A percentile compares a stretch with the other conserved stretches of the same genome.
Conservation (phyloP, 92 coral and sea anemone genomes). For the Bergia puertoricense region DNA sequence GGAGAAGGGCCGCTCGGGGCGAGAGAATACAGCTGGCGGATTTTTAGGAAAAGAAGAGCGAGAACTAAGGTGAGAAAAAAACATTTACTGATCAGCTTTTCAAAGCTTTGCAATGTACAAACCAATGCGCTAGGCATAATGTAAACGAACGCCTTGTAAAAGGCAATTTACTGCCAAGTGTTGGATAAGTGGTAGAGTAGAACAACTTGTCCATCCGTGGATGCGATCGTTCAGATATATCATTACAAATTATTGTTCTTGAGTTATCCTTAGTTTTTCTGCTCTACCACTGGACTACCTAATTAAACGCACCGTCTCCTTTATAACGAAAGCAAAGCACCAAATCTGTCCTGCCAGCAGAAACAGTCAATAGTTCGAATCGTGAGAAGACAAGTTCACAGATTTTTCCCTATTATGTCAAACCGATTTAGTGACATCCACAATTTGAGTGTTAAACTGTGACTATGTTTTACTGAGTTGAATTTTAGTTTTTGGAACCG, state of each 20-base stretch:
- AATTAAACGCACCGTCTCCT: not conserved
- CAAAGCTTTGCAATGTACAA: not conserved
- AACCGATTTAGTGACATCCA: not conserved
- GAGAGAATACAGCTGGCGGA: constrained; percentile 8
- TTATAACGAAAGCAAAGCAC: not conserved
- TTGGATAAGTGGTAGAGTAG: not conserved
- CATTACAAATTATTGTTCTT: not conserved
- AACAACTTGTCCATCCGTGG: not conserved
- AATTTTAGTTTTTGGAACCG: not conserved
- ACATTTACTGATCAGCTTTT: not conserved
- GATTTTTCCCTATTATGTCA: not conserved
- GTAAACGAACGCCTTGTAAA: not conserved
- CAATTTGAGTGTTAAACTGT: not conserved
- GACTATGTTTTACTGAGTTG: not conserved
- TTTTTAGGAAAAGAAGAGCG: constrained; percentile 22
- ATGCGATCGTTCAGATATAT: not conserved
- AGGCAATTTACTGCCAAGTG: not conserved
- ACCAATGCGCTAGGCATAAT: too few species aligned
- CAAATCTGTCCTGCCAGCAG: not conserved
- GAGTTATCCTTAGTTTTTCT: not conserved
- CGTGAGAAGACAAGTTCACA: not conserved
- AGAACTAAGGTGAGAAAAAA: constrained; percentile 18
- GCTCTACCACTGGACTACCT: constrained; percentile 1
- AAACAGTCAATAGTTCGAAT: not conserved
- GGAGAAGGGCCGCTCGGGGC: constrained; percentile 24